Conservation (phyloP, 2,113 vertebrate species). For the Lota lota region DNA sequence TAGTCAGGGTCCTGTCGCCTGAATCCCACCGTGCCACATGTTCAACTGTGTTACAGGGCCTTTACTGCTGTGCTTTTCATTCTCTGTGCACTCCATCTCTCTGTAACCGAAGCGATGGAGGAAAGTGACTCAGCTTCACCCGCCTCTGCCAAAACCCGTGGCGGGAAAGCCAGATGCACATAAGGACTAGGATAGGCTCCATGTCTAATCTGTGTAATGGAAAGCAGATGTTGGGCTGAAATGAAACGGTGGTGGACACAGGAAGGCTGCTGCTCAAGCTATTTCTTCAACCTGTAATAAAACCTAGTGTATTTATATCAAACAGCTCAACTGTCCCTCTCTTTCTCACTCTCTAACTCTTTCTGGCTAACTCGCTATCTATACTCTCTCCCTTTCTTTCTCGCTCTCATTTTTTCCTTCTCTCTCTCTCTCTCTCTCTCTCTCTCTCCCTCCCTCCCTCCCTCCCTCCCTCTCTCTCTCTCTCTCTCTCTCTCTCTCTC, state of each 20-base stretch:
- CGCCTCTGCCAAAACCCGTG: too few species aligned
- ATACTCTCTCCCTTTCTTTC: neutral
- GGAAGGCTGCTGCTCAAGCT: too few species aligned
- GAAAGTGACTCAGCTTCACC: too few species aligned
- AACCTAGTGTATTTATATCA: neutral
- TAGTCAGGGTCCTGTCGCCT: too few species aligned
- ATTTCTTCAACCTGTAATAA: neutral
- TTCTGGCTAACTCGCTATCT: neutral
- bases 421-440: neutral
- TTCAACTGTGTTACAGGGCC: too few species aligned
- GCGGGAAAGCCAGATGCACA: too few species aligned
- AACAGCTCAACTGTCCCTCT: neutral
- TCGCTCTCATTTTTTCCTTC: neutral
- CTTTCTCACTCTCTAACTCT: neutral
- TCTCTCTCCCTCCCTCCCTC: neutral
- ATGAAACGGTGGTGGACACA: neutral
- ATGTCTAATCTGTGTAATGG: neutral
- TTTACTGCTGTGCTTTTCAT: too few species aligned
- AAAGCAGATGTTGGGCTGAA: neutral
- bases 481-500: neutral
- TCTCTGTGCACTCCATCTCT: too few species aligned
- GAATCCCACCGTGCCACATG: too few species aligned
- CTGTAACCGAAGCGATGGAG: too few species aligned
- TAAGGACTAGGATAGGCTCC: neutral
- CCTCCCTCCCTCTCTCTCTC: neutral